Evolutionary conservation across 2,888 invertebrate genomes (phyloP), one percentile per base, ranked within the genome.

Genomic region (Himalopsyche kuldschensis): DNA sequence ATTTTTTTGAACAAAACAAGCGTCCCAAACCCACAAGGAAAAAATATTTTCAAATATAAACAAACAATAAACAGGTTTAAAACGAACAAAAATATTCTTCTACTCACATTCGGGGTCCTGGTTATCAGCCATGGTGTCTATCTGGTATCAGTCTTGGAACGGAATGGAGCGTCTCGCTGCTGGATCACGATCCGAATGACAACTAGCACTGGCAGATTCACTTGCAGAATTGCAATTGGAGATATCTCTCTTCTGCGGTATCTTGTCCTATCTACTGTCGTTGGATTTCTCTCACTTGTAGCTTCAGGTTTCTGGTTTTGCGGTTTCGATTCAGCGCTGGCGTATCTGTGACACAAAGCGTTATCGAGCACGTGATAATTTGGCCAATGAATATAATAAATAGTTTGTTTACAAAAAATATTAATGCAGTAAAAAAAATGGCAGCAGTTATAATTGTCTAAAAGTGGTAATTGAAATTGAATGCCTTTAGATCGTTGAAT

Each of bases 71-170:
- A 35, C 35, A 8, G 35, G n/a, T 17, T 47, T 69, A 15, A 55
- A 27, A 78, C 20, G 6, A 82, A 27, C 27, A 27, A 82, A 47
- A n/a, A 75, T 46, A 24, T 4, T 41, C 76, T 55, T 30, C 35
- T 24, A 84, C 84, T 84, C 63, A 84, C 84, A 63, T 79, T 81
- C 35, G 20, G 46, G 69, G 35, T 81, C 84, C 48, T 79, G 80
- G 80, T 75, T 41, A n/a, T 84, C 84, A 35, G 84, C 84, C 84
- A 84, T 84, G 17, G 31, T 79, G 27, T 81, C 78, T 48, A 78
- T 41, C 82, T 78, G 69, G 24, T 46, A 78, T 75, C 82, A 82
- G 78, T 82, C 82, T 82, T 82, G 30, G 1, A 30, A 15, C 20
- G 30, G 15, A 69, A 11, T 15, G 41, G 15, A 41, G 41, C 4